Percentiles rank a stretch among this genome's conserved stretches.
phyloP scores from a whole-genome alignment of 2,888 invertebrate species.

The Netelia virgata region DNA sequence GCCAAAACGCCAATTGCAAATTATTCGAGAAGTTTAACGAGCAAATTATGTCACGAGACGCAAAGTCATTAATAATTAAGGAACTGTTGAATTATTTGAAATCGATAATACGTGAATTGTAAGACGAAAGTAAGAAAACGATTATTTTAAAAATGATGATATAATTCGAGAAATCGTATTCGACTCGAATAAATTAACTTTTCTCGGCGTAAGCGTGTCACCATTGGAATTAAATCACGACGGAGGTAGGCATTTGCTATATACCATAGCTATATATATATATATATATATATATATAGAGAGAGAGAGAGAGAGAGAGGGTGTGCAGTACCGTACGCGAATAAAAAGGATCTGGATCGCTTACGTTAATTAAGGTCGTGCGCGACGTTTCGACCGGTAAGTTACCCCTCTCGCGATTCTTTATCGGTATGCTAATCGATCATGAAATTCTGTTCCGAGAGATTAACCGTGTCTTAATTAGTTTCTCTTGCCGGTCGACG shows the following conservation, averaged over 20 bases:
- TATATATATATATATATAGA: slow-evolving; percentile 12
- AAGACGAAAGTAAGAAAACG: not conserved
- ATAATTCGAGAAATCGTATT: slow-evolving; percentile 10
- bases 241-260: slow-evolving; percentile 15
- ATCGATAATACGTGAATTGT: not conserved
- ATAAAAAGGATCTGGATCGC: slow-evolving; percentile 71
- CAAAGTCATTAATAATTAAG: not conserved
- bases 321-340: slow-evolving; percentile 30
- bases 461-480: slow-evolving; percentile 83
- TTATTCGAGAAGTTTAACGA: not conserved
- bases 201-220: slow-evolving; percentile 8
- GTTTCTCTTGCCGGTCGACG: slow-evolving; percentile 76
- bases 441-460: slow-evolving; percentile 78
- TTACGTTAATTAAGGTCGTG: slow-evolving; percentile 82
- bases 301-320: not conserved
- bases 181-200: slow-evolving; percentile 10
- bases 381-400: slow-evolving; percentile 73
- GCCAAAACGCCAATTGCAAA: slow-evolving; percentile 6
- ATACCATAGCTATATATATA: slow-evolving; percentile 4
- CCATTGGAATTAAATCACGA: slow-evolving; percentile 34
- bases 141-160: not conserved
- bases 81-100: not conserved
- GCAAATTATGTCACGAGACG: not conserved
- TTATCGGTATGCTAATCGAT: slow-evolving; percentile 81
- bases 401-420: slow-evolving; percentile 73